Evolutionary conservation across 2,797 vertebrate genomes (phyloP), one percentile per base, ranked within the genome.

Genomic region (Myotis findleyi): DNA sequence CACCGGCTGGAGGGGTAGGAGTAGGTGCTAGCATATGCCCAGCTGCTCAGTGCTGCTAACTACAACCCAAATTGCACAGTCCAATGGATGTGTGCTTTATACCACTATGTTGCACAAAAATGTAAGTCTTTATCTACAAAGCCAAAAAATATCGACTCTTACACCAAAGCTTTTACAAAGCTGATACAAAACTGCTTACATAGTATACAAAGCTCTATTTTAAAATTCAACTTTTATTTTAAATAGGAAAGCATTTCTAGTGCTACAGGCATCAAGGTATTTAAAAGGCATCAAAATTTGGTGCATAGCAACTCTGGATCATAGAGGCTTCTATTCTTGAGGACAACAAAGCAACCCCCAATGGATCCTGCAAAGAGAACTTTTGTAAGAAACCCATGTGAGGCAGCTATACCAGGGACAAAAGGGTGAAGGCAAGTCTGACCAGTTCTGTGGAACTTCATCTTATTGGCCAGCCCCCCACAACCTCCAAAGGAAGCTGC

Each of bases 181-280:
- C 98, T 98, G 97, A 98, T 98, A 98, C 98, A 98, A 98, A 98
- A 98, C 89, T 97, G 97, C 97, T 98, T 98, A 94, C 57, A 91
- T 97, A 98, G 97, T 98, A 98, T 97, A 98, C 97, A 98, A 98
- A 98, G 97, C 98, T 98, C 97, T 97, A 97, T 96, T 96, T 98
- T 98, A 98, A 98, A 97, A 98, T 98, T 97, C 98, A 97, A 96
- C 89, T 81, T 96, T 97, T 96, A 95, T 97, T 98, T 98, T 98
- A 98, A 98, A 98, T 98, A 98, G 97, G 98, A 98, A 99, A 99
- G 98, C 98, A 73, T 98, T 97, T 99, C 99, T 99, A 99, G 79
- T 96, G 98, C 99, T 99, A 99, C 97, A 99, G 99, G 99, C 99
- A 99, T 99, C 99, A 98, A 99, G 99, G 99, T 99, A 98, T 98